Base-by-base conservation (phyloP, 2,113 vertebrate species). In the Pachypanchax playfairii region DNA sequence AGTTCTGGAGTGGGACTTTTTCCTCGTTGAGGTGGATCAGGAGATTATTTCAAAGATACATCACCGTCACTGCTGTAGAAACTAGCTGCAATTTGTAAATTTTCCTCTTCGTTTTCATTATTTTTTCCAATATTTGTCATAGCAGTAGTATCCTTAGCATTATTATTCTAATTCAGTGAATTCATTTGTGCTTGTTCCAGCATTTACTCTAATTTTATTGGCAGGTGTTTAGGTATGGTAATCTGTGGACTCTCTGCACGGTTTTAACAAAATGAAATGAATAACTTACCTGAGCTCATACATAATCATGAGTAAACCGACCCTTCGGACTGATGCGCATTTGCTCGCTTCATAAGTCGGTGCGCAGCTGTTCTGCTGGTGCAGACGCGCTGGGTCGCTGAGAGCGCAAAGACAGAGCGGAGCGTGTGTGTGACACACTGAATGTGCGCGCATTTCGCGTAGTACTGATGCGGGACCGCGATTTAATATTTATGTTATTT, bases 221-320 rank as follows among this genome's bases (percentile, higher is more conserved):
- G n/a, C n/a, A 49, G 49, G 41, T 61, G 49, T 70, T 80, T 51
- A 65, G 29, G 47, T 33, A 41, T 9, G 53, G 6, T 33, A 35
- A 70, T 65, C 69, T 50, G 5, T 38, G 28, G 41, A 47, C 11
- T 5, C 38, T 57, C 11, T 5, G 36, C 4, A 43, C 33, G 26
- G 6, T 42, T 51, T 46, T 31, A 46, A 26, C 52, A 15, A 9
- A 6, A 29, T n/a, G 21, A 25, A 25, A 60, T 59, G 14, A 66
- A 72, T 46, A 39, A 59, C 29, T 49, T 41, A 82, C 76, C 79
- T 72, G 64, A 4, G 26, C 62, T 73, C 56, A 73, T 78, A 18
- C 63, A 50, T 53, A 67, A 68, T 62, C 73, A 79, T 55, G 59
- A 75, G 51, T 13, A 48, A 50, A 72, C 17, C 66, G 60, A 54